Evolutionary conservation across 1,140 invertebrate species (phyloP), one percentile per base, ranked within the genome.

Genomic region (Proctacanthus coquilletti): DNA sequence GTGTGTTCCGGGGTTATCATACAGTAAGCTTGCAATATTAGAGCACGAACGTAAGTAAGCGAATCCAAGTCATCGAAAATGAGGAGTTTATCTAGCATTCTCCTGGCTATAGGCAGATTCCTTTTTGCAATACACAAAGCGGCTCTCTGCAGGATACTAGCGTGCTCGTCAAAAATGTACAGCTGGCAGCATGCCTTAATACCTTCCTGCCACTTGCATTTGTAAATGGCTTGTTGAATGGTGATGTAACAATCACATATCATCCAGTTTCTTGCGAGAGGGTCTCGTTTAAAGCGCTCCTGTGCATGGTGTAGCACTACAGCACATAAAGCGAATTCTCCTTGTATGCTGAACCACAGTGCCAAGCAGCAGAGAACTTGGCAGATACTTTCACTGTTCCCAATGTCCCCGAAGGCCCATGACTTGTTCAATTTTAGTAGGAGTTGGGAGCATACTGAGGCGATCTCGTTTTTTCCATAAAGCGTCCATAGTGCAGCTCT

Each of bases 401-500:
- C 73, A 40, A 72, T 69, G 42, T 68, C 59, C 9, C 66, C 49
- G 15, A 65, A 43, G 2, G 42, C 42, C 38, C 54, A 37, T 49
- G 50, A 35, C 65, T 57, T 33, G 62, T 63, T 32, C 63, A 65
- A 42, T 71, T 82, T 71, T 0, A 93, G 62, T 13, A 89, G 60
- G 14, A 88, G 50, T 52, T 89, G 84, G 31, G 77, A 76, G 50
- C 72, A 80, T 21, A 89, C 60, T 0, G 77, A 77, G 0, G 75
- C 74, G 68, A 87, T 78, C 60, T 84, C 82, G 21, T 74, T 76
- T 57, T 86, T 82, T 0, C 87, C 87, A 57, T 89, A 93, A 37
- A 86, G 70, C 10, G 74, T 67, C 86, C 86, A 92, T 1, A 93
- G 62, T 0, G 81, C 79, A 2, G 84, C 77, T 46, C 84, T 80